Evolutionary conservation across 2,888 invertebrate species (phyloP).

Genomic region (Patella pellucida): DNA sequence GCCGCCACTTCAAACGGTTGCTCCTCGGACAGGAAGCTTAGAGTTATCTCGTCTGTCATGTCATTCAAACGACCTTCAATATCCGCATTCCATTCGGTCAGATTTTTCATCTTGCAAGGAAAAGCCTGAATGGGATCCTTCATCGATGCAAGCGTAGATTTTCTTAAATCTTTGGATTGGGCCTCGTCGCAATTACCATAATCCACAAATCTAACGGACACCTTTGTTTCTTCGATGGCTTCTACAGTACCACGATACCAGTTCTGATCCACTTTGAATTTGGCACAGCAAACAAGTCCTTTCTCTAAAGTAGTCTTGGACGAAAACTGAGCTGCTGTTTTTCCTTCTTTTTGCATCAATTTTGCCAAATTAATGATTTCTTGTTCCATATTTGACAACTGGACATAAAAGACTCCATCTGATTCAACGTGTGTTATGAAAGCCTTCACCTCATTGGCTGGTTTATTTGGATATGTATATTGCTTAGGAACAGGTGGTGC

Average conservation of each 20-base stretch:
- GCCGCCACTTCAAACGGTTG: not conserved
- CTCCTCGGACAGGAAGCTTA: not conserved
- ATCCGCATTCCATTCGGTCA: not conserved
- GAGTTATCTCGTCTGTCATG: not conserved
- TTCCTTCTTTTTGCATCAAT: conserved; percentile 28
- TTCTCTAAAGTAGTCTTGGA: not conserved
- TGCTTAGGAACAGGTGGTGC: not conserved
- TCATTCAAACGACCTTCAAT: conserved; percentile 8
- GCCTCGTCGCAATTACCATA: conserved; percentile 73
- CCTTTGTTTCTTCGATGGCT: conserved; percentile 72
- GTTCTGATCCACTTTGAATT: conserved; percentile 76
- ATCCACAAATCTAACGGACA: conserved; percentile 77
- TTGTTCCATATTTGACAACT: conserved; percentile 40
- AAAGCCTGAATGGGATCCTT: conserved; percentile 30
- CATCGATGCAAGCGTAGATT: conserved; percentile 21
- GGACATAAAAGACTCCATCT: conserved; percentile 50
- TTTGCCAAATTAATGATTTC: conserved; percentile 37
- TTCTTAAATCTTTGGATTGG: conserved; percentile 13
- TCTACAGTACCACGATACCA: conserved; percentile 80
- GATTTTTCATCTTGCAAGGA: conserved; percentile 29
- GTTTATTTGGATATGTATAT: conserved; percentile 22
- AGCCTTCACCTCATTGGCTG: conserved; percentile 23
- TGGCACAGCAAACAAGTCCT: conserved; percentile 74
- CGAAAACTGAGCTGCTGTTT: not conserved
- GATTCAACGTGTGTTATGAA: conserved; percentile 42